Percentiles rank a stretch among this genome's conserved stretches.
phyloP scores from a whole-genome alignment of 2,797 vertebrate genomes.

The Sebastes vulpes region DNA sequence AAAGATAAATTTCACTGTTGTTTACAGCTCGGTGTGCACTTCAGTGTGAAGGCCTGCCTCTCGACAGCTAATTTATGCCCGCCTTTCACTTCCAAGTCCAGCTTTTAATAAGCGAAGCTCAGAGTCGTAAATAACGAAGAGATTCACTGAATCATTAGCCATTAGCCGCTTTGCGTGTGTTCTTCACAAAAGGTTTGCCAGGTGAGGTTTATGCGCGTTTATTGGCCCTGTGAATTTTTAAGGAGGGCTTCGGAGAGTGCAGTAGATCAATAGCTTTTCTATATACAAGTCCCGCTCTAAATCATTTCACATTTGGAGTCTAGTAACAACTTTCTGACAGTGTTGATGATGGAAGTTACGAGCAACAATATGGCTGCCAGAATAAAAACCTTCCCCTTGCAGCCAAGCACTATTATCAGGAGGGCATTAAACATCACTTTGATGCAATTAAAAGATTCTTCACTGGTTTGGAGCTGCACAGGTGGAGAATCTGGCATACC shows the following conservation, averaged over 20 bases:
- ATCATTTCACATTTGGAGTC: constrained; percentile 40
- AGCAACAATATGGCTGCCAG: constrained; percentile 25
- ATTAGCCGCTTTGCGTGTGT: constrained; percentile 55
- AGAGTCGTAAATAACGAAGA: constrained; percentile 60
- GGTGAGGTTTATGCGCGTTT: constrained; percentile 69
- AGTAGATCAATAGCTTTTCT: constrained; percentile 66
- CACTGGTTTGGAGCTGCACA: background rate
- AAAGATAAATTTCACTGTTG: constrained; percentile 43
- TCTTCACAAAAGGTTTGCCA: constrained; percentile 69
- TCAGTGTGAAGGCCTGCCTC: constrained; percentile 3
- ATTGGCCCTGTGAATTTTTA: constrained; percentile 67
- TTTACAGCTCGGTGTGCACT: constrained; percentile 46
- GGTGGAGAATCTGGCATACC: background rate
- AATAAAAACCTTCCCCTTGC: constrained; percentile 23
- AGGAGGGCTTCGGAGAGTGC: constrained; percentile 53
- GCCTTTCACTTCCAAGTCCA: constrained; percentile 36
- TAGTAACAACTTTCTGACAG: constrained; percentile 39
- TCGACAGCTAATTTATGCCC: constrained; percentile 56
- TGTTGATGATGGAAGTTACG: constrained; percentile 27
- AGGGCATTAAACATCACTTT: constrained; percentile 29
- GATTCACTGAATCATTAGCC: constrained; percentile 70
- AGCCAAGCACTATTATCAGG: constrained; percentile 17
- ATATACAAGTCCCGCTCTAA: constrained; percentile 42
- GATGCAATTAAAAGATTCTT: constrained; percentile 15
- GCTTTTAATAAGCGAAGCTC: constrained; percentile 67